phyloP scores from a whole-genome alignment of 2,888 invertebrate genomes.

The Lepidochrysops patricia region DNA sequence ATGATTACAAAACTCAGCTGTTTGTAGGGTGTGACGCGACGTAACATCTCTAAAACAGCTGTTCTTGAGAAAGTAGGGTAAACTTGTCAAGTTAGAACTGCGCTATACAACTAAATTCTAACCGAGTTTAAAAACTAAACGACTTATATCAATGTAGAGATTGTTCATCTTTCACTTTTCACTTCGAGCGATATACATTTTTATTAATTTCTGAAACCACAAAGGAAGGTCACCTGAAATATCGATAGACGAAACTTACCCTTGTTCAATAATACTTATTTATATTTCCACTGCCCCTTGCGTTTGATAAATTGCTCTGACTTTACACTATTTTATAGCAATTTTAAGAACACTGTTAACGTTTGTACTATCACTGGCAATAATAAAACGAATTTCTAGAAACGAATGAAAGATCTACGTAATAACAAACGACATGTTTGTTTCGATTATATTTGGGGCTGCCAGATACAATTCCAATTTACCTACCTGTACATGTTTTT shows the following conservation, averaged over 20 bases:
- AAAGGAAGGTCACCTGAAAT: slow-evolving; percentile 40
- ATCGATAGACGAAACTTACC: slow-evolving; percentile 36
- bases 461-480: neutral
- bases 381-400: slow-evolving; percentile 34
- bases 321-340: neutral
- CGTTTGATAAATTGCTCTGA: slow-evolving; percentile 1
- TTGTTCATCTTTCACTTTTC: too few species aligned
- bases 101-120: slow-evolving; percentile 19
- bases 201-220: slow-evolving; percentile 15
- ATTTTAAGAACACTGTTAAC: slow-evolving; percentile 39
- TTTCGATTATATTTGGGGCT: slow-evolving; percentile 3
- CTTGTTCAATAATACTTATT: slow-evolving; percentile 28
- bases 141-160: neutral
- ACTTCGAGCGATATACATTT: too few species aligned
- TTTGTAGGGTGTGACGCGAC: slow-evolving; percentile 49
- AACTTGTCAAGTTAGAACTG: slow-evolving; percentile 24
- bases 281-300: neutral
- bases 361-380: slow-evolving; percentile 37
- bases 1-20: slow-evolving; percentile 42
- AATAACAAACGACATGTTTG: slow-evolving; percentile 10
- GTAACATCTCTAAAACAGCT: slow-evolving; percentile 42
- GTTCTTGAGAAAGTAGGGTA: slow-evolving; percentile 52
- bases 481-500: too few species aligned
- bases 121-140: neutral
- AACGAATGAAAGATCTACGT: slow-evolving; percentile 22